Evolutionary conservation across 2,797 vertebrate species (phyloP).

Genomic region (Ctenopoma multispine): DNA sequence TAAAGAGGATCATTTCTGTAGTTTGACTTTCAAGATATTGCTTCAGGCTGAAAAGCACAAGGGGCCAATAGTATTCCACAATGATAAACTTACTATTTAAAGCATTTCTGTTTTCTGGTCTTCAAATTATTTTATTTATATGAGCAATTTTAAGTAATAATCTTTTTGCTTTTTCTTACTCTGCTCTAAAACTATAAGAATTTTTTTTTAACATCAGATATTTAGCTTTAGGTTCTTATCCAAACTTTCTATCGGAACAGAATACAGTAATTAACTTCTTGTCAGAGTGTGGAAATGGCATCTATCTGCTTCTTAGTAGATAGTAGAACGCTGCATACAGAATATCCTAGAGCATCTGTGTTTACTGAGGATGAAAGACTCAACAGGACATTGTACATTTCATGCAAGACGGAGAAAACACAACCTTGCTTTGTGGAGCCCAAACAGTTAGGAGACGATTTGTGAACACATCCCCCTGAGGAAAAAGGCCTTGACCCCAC

Average conservation of each 20-base stretch:
- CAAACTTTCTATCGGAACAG: slow-evolving; percentile 27
- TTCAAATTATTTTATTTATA: slow-evolving; percentile 39
- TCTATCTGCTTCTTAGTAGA: slow-evolving; percentile 69
- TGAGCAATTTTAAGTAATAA: slow-evolving; percentile 24
- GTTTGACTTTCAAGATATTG: slow-evolving; percentile 58
- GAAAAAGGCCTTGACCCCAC: slow-evolving; percentile 67
- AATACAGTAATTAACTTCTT: slow-evolving; percentile 55
- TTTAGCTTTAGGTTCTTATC: slow-evolving; percentile 43
- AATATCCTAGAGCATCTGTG: slow-evolving; percentile 70
- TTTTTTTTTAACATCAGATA: slow-evolving; percentile 8
- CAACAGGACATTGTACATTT: slow-evolving; percentile 58
- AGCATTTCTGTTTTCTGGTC: slow-evolving; percentile 29
- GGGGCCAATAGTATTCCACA: slow-evolving; percentile 53
- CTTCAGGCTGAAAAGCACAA: slow-evolving; percentile 51
- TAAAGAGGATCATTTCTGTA: slow-evolving; percentile 61
- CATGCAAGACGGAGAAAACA: slow-evolving; percentile 60
- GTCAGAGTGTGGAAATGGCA: slow-evolving; percentile 57
- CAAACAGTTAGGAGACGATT: slow-evolving; percentile 68
- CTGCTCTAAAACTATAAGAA: slow-evolving; percentile 15
- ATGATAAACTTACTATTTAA: slow-evolving; percentile 63
- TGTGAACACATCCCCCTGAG: slow-evolving; percentile 58
- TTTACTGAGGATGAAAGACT: slow-evolving; percentile 72
- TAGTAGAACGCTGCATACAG: slow-evolving; percentile 39
- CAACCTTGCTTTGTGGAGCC: slow-evolving; percentile 66
- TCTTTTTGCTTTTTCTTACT: slow-evolving; percentile 26